Conservation (phyloP, 2,888 invertebrate species). For the Trilocha varians region DNA sequence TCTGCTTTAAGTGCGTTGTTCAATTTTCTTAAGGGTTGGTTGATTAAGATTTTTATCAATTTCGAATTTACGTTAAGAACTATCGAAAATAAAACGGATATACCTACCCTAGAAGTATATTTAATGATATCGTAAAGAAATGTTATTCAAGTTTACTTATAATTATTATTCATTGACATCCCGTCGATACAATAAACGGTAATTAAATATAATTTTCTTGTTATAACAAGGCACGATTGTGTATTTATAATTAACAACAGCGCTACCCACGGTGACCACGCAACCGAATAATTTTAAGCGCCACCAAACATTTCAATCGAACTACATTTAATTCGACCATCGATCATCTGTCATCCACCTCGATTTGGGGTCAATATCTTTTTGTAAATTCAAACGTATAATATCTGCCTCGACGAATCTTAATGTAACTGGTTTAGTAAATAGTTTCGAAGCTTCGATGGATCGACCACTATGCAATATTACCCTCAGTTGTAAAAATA, state of each 20-base stretch:
- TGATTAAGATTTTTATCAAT: too few relatives aligned
- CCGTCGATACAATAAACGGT: too few relatives aligned
- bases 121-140: too few relatives aligned
- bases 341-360: slow-evolving; percentile 62
- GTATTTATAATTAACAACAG: too few relatives aligned
- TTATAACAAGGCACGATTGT: too few relatives aligned
- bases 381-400: slow-evolving; percentile 44
- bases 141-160: too few relatives aligned
- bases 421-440: slow-evolving; percentile 47
- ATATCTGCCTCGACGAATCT: slow-evolving; percentile 44
- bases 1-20: slow-evolving; percentile 46
- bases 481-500: slow-evolving; percentile 6
- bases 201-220: too few relatives aligned
- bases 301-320: slow-evolving; percentile 54
- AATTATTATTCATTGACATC: too few relatives aligned
- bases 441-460: slow-evolving; percentile 21
- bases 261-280: not conserved
- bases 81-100: too few relatives aligned
- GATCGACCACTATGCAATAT: slow-evolving; percentile 13
- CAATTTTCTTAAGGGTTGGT: too few relatives aligned
- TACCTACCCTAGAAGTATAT: too few relatives aligned
- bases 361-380: slow-evolving; percentile 61
- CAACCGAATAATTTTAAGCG: slow-evolving; percentile 27
- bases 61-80: too few relatives aligned
- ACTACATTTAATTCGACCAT: slow-evolving; percentile 47